phyloP scores from a whole-genome alignment of 2,888 invertebrate species.

The Leucozona laternaria region DNA sequence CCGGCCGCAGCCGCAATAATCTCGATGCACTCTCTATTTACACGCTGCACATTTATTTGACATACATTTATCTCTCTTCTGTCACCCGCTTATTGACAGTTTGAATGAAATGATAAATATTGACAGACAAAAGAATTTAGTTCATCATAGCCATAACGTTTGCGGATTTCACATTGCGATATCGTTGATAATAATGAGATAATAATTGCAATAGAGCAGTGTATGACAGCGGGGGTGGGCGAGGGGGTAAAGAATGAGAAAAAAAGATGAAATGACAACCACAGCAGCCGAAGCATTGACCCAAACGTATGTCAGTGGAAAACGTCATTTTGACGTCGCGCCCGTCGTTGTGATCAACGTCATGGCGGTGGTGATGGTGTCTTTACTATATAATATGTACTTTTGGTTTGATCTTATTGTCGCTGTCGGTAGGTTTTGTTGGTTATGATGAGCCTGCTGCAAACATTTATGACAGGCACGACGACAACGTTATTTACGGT shows the following conservation, averaged over 20 bases:
- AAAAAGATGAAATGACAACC: slow-evolving; percentile 16
- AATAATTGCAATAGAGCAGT: slow-evolving; percentile 37
- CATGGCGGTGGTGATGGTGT: slow-evolving; percentile 11
- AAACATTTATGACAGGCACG: slow-evolving; percentile 57
- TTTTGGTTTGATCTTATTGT: slow-evolving; percentile 56
- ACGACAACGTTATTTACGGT: slow-evolving; percentile 77
- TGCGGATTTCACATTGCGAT: slow-evolving; percentile 61
- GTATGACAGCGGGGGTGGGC: not conserved
- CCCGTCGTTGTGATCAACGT: slow-evolving; percentile 27
- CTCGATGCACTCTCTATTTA: slow-evolving; percentile 54
- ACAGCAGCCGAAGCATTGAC: slow-evolving; percentile 52
- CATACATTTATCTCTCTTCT: slow-evolving; percentile 65
- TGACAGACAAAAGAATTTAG: slow-evolving; percentile 74
- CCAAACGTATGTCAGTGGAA: slow-evolving; percentile 52
- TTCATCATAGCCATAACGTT: slow-evolving; percentile 60
- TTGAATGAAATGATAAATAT: slow-evolving; percentile 72
- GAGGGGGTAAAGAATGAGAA: not conserved
- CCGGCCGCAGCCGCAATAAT: slow-evolving; percentile 26
- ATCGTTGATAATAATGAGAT: slow-evolving; percentile 53
- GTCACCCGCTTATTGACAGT: slow-evolving; percentile 70
- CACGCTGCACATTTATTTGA: slow-evolving; percentile 55
- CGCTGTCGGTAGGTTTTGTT: slow-evolving; percentile 32
- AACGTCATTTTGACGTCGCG: slow-evolving; percentile 47
- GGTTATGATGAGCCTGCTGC: slow-evolving; percentile 61
- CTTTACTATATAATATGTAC: slow-evolving; percentile 37